A percentile compares a stretch with the other conserved stretches of the same genome.
These are phyloP conservation scores for Pammene aurita DNA, from an alignment of 2,888 invertebrate genomes.

Conservation along the genomic window DNA sequence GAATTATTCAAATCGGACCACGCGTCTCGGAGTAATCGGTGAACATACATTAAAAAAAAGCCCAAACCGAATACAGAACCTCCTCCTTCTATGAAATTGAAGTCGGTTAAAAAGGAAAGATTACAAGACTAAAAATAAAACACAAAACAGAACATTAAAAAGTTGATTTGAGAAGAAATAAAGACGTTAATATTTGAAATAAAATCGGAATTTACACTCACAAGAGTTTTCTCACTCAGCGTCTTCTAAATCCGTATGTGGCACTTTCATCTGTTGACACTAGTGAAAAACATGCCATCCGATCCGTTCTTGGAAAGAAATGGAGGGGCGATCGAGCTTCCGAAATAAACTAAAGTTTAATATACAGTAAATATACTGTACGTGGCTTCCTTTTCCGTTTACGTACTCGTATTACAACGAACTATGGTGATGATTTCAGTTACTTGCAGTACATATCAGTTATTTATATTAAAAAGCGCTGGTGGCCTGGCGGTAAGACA, in stretches of 20 bases:
- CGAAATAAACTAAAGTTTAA: conserved; percentile 53
- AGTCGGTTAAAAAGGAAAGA: too few relatives aligned
- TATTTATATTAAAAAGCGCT: neutral
- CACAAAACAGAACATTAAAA: too few relatives aligned
- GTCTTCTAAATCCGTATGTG: conserved; percentile 33
- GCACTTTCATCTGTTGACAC: conserved; percentile 46
- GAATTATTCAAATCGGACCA: too few relatives aligned
- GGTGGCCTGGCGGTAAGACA: too few relatives aligned
- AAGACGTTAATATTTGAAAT: neutral
- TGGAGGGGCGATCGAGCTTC: conserved; percentile 58
- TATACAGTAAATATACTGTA: conserved; percentile 52
- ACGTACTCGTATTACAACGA: conserved; percentile 52
- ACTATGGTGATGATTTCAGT: neutral
- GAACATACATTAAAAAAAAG: too few relatives aligned
- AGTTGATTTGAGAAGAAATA: too few relatives aligned
- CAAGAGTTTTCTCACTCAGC: conserved; percentile 27
- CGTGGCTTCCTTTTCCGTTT: conserved; percentile 57
- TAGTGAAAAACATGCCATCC: conserved; percentile 39
- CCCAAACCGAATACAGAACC: too few relatives aligned
- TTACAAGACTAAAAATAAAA: too few relatives aligned
- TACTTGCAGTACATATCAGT: conserved; percentile 11
- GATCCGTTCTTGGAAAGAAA: conserved; percentile 47
- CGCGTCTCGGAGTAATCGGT: too few relatives aligned
- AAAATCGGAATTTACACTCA: conserved; percentile 1
- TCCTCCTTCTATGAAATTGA: too few relatives aligned